Evolutionary conservation across 2,113 vertebrate species (phyloP).

Genomic region (Psittacula cyanocephala): DNA sequence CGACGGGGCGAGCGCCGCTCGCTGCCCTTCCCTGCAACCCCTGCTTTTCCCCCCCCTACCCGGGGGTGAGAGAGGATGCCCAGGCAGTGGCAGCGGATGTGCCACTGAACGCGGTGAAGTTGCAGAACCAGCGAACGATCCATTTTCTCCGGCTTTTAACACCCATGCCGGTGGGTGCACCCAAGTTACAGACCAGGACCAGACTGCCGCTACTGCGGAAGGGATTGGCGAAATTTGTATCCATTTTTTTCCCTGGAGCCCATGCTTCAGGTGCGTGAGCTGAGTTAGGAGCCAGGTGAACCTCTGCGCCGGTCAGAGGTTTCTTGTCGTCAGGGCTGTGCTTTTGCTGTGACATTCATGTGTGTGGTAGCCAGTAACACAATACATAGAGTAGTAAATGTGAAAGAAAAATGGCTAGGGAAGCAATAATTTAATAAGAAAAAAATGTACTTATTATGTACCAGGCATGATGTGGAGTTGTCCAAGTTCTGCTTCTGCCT

Average conservation of each 20-base stretch:
- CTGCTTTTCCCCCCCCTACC: neutral
- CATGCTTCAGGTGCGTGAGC: too few species aligned
- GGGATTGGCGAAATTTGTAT: neutral
- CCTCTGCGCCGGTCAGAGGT: neutral
- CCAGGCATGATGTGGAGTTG: neutral
- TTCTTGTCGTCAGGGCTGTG: neutral
- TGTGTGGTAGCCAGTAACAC: neutral
- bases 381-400: neutral
- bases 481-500: neutral
- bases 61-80: neutral
- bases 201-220: neutral
- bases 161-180: rapidly evolving
- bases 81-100: neutral
- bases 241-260: neutral
- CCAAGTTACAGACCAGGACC: neutral
- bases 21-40: neutral
- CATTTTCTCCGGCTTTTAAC: neutral
- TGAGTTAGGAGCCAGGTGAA: neutral
- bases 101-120: neutral
- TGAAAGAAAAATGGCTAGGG: neutral
- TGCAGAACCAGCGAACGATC: rapidly evolving
- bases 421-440: neutral
- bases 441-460: neutral
- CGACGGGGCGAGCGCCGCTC: neutral
- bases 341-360: neutral